Conservation (phyloP, 2,113 vertebrate species). For the Salvelinus alpinus region DNA sequence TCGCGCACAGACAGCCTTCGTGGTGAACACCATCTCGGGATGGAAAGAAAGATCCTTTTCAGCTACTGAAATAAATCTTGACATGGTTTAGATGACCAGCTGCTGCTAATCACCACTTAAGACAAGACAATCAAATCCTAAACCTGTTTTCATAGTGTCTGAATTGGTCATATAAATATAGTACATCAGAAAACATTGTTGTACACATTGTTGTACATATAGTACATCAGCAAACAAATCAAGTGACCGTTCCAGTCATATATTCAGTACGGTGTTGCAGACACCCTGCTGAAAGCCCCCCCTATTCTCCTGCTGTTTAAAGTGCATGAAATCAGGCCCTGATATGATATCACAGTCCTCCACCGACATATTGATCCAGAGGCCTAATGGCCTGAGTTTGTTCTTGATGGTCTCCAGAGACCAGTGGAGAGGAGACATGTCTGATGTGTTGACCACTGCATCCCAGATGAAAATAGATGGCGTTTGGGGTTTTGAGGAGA, state of each 20-base stretch:
- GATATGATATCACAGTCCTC: constrained; percentile 17
- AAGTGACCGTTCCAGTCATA: not conserved
- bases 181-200: too few relatives aligned
- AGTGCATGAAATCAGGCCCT: constrained; percentile 38
- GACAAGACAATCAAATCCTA: too few relatives aligned
- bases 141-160: too few relatives aligned
- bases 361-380: constrained; percentile 25
- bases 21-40: too few relatives aligned
- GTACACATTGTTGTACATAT: too few relatives aligned
- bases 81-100: too few relatives aligned
- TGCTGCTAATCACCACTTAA: not conserved
- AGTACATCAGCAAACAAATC: too few relatives aligned
- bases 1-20: too few relatives aligned
- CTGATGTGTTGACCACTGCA: not conserved
- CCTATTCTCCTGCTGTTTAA: constrained; percentile 16
- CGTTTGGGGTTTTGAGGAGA: not conserved
- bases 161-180: too few relatives aligned
- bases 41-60: too few relatives aligned
- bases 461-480: not conserved
- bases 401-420: constrained; percentile 12
- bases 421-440: not conserved
- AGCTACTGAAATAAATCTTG: too few relatives aligned
- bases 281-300: not conserved
- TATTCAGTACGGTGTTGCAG: not conserved
- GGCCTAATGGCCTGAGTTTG: constrained; percentile 24